Evolutionary conservation across 2,888 invertebrate species (phyloP).

Genomic region (Troides helena): DNA sequence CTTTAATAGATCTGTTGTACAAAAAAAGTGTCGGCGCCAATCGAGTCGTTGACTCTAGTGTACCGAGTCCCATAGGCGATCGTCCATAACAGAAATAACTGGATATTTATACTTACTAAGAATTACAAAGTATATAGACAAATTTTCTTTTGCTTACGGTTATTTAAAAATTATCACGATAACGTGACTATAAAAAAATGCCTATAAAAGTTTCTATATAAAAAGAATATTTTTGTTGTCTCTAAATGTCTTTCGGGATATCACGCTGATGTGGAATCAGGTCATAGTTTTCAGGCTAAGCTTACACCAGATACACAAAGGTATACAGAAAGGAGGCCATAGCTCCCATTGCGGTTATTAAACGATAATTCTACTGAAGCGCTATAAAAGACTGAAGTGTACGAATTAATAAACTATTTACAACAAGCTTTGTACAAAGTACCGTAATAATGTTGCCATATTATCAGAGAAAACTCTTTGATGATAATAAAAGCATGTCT

Average conservation of each 20-base stretch:
- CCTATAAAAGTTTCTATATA: too few relatives aligned
- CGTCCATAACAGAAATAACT: slow-evolving; percentile 23
- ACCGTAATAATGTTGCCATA: too few relatives aligned
- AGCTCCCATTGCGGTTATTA: slow-evolving; percentile 4
- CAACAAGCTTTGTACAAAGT: too few relatives aligned
- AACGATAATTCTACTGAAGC: slow-evolving; percentile 10
- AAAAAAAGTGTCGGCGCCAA: slow-evolving; percentile 11
- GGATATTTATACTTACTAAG: slow-evolving; percentile 9
- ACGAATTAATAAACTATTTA: not conserved
- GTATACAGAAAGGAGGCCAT: slow-evolving; percentile 19
- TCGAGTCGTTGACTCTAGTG: slow-evolving; percentile 22
- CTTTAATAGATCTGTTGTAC: slow-evolving; percentile 6
- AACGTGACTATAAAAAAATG: too few relatives aligned
- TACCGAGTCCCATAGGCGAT: not conserved
- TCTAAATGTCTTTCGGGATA: too few relatives aligned
- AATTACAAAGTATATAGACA: not conserved
- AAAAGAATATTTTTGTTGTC: too few relatives aligned
- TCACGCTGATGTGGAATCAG: not conserved
- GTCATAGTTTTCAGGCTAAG: slow-evolving; percentile 14
- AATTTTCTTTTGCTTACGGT: too few relatives aligned
- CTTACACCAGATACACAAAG: slow-evolving; percentile 14
- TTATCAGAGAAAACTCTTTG: too few relatives aligned
- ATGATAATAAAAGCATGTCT: too few relatives aligned
- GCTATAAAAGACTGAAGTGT: not conserved
- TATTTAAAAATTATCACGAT: too few relatives aligned